Evolutionary conservation across 1,140 invertebrate genomes (phyloP).

Genomic region (Aphaenogaster ashmeadi): DNA sequence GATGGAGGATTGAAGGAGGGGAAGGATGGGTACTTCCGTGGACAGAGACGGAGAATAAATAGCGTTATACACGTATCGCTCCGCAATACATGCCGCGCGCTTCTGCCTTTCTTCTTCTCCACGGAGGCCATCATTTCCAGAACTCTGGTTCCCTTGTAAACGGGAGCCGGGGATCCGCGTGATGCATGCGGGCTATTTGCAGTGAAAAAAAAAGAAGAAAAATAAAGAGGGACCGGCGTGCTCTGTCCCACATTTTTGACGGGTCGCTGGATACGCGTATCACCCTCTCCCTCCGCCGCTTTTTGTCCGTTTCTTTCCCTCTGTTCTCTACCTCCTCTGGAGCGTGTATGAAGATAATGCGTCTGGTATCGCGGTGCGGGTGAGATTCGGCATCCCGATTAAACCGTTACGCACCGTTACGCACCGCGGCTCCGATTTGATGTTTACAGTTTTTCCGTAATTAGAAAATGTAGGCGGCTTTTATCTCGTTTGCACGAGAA

Average conservation of each 20-base stretch:
- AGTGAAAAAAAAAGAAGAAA: constrained; percentile 62
- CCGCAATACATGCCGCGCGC: constrained; percentile 64
- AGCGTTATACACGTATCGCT: constrained; percentile 68
- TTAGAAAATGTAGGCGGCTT: constrained; percentile 49
- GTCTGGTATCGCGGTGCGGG: constrained; percentile 39
- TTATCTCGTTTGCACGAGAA: constrained; percentile 36
- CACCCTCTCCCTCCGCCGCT: not conserved
- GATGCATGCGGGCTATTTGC: constrained; percentile 79
- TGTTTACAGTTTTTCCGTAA: constrained; percentile 19
- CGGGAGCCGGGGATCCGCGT: constrained; percentile 61
- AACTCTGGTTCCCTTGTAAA: constrained; percentile 74
- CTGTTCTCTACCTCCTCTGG: constrained; percentile 47
- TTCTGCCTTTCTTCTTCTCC: constrained; percentile 73
- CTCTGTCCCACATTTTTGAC: constrained; percentile 78
- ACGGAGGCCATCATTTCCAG: constrained; percentile 76
- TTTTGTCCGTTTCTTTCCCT: constrained; percentile 40
- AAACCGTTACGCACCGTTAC: constrained; percentile 40
- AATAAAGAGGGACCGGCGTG: constrained; percentile 67
- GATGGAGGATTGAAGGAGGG: not conserved
- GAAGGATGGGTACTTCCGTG: constrained; percentile 27
- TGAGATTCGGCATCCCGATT: constrained; percentile 54
- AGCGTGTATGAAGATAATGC: constrained; percentile 64
- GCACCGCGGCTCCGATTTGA: constrained; percentile 22
- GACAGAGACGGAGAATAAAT: constrained; percentile 72
- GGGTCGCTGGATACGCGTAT: constrained; percentile 71